Evolutionary conservation across 2,113 vertebrate species (phyloP).

Genomic region (Gallinago undulata): DNA sequence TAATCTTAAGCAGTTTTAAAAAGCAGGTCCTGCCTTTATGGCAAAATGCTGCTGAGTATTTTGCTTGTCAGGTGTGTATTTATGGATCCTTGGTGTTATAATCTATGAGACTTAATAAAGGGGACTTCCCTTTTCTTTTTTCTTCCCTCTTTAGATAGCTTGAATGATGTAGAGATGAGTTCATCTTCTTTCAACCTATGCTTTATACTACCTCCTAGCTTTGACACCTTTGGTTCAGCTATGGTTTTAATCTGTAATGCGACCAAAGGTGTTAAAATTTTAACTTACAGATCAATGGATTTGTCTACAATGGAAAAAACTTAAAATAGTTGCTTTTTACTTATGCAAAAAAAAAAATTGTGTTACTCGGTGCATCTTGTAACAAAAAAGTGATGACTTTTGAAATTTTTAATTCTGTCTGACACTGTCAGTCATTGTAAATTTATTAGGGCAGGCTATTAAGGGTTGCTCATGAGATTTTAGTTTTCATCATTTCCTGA

Average conservation of each 20-base stretch:
- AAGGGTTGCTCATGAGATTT: not conserved
- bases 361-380: not conserved
- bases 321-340: not conserved
- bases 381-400: not conserved
- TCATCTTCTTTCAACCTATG: not conserved
- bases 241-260: not conserved
- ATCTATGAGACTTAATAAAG: not conserved
- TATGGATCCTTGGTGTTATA: not conserved
- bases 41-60: not conserved
- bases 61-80: not conserved
- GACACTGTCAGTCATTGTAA: not conserved
- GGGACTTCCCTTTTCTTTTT: not conserved
- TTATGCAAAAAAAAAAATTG: not conserved
- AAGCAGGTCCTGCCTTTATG: not conserved
- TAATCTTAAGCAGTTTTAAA: not conserved
- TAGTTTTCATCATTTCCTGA: not conserved
- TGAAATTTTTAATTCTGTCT: not conserved
- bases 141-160: not conserved
- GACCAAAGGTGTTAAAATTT: not conserved
- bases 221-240: not conserved
- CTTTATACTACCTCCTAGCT: not conserved
- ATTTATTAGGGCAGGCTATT: not conserved
- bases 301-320: not conserved
- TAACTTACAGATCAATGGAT: not conserved
- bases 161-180: not conserved